Conservation (phyloP, 2,113 vertebrate species). For the Erpornis zantholeuca region DNA sequence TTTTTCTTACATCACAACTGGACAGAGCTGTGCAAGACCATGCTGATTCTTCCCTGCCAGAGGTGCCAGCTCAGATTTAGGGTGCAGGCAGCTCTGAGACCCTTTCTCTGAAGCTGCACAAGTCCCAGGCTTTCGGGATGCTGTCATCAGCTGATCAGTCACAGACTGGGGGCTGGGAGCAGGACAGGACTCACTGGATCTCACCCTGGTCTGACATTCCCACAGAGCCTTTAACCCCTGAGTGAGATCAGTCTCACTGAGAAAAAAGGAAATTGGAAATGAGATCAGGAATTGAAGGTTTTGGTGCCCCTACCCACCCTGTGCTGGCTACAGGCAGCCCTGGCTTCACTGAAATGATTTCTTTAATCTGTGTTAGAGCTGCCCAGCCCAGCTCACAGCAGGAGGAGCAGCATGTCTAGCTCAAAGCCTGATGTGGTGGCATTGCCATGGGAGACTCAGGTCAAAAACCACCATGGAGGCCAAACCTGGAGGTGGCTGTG, state of each 20-base stretch:
- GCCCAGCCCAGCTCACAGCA: not conserved
- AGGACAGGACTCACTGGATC: accelerated
- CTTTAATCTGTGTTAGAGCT: not conserved
- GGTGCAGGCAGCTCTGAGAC: not conserved
- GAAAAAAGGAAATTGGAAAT: not conserved
- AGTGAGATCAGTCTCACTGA: not conserved
- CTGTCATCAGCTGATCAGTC: not conserved
- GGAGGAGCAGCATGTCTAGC: not conserved
- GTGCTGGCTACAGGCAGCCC: not conserved
- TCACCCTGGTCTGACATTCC: not conserved
- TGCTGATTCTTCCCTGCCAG: not conserved
- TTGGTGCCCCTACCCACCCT: not conserved
- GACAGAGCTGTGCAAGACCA: not conserved
- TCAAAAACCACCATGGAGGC: not conserved
- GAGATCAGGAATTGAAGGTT: not conserved
- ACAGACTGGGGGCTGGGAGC: not conserved
- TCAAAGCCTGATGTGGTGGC: not conserved
- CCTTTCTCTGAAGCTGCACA: not conserved
- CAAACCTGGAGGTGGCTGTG: not conserved
- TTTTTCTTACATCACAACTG: not conserved
- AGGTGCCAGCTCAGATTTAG: not conserved
- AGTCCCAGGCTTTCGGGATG: not conserved
- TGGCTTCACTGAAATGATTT: not conserved
- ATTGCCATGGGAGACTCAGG: not conserved
- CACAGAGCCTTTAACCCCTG: not conserved